Conservation (phyloP, 2,888 invertebrate species). For the Ryuthela nishihirai region DNA sequence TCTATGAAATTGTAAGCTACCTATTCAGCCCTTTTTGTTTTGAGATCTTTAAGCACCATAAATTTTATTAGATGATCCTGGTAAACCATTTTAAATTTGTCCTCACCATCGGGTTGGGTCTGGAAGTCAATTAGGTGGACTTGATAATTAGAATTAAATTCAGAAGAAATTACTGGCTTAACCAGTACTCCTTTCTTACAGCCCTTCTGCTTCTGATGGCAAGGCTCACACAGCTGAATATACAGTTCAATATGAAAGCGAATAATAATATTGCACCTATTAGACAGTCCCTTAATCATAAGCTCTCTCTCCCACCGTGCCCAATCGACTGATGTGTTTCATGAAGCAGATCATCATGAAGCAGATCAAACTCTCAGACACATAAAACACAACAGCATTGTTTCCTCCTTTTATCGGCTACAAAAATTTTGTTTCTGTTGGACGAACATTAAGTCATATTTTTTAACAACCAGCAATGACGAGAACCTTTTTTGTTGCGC, state of each 20-base stretch:
- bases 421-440: no score
- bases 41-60: slow-evolving; percentile 33
- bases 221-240: slow-evolving; percentile 20
- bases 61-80: slow-evolving; percentile 42
- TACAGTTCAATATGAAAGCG: slow-evolving; percentile 14
- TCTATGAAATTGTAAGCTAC: slow-evolving; percentile 27
- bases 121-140: slow-evolving; percentile 42
- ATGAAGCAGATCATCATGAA: no score
- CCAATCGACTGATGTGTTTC: no score
- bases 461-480: no score
- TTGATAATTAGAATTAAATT: slow-evolving; percentile 18
- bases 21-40: slow-evolving; percentile 31
- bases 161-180: slow-evolving; percentile 10
- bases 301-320: no score
- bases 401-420: no score
- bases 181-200: slow-evolving; percentile 18
- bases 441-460: no score
- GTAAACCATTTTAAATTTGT: slow-evolving; percentile 41
- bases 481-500: no score
- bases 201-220: slow-evolving; percentile 22
- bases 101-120: slow-evolving; percentile 35
- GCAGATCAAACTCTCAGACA: no score
- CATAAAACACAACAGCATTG: no score
- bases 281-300: no score
- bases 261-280: slow-evolving; percentile 16